These are phyloP conservation scores for roundworm (Caenorhabditis elegans) DNA, from an alignment of 1,140 invertebrate species.

Conservation along the genomic window WBcel235 BX284602.5:10258001-10258500, in stretches of 20 bases:
- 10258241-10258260: neutral
- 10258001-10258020: slow-evolving; percentile 3
- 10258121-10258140: neutral
- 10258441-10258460: neutral
- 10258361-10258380: neutral
- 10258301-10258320: neutral
- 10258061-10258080: neutral
- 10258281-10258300: neutral
- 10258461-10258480: neutral
- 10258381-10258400: neutral
- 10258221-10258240: neutral
- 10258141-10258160: neutral
- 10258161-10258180: neutral
- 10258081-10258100: neutral
- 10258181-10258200: slow-evolving; percentile 4
- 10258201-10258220: neutral
- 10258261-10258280: neutral
- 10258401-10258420: neutral
- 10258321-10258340: neutral
- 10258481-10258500: neutral
- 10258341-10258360: neutral
- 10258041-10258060: neutral
- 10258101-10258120: neutral
- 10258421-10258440: neutral
- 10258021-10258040: neutral